A percentile compares a stretch with the other conserved stretches of the same genome.
Conservation (phyloP, 2,797 vertebrate genomes). For the Micropoecilia bifurca region DNA sequence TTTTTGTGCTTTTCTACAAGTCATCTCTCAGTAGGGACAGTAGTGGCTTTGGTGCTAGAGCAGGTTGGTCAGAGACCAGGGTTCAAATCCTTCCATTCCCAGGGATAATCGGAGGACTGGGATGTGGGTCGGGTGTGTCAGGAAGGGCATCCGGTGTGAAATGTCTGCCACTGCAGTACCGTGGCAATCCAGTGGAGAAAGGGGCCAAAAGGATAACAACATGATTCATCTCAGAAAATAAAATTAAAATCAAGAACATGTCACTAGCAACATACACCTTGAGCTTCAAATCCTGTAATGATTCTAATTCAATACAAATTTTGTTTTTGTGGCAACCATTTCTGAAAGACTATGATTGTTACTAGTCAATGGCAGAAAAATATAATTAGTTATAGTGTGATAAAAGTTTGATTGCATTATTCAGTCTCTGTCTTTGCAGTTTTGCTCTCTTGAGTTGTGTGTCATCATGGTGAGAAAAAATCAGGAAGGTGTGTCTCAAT, state of each 20-base stretch:
- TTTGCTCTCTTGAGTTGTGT: background rate
- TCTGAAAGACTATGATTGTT: background rate
- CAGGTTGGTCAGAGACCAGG: background rate
- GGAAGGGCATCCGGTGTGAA: too few relatives aligned
- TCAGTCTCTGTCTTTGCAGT: background rate
- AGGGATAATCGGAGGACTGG: too few relatives aligned
- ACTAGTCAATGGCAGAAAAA: background rate
- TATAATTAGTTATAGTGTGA: background rate
- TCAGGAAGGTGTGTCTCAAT: background rate
- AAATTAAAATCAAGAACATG: background rate
- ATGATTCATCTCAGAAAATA: background rate
- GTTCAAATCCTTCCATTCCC: background rate
- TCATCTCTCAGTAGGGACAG: background rate
- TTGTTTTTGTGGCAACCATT: background rate
- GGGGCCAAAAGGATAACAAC: background rate
- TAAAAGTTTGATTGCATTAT: background rate
- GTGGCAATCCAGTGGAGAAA: background rate
- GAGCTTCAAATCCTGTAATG: background rate
- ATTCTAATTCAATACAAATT: background rate
- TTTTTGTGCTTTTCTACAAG: background rate
- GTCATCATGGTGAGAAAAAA: background rate
- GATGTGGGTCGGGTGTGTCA: too few relatives aligned
- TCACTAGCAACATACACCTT: background rate
- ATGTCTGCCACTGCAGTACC: background rate
- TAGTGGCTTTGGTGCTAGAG: background rate